Conservation (phyloP, 2,797 vertebrate species). For the Sebastes minor region DNA sequence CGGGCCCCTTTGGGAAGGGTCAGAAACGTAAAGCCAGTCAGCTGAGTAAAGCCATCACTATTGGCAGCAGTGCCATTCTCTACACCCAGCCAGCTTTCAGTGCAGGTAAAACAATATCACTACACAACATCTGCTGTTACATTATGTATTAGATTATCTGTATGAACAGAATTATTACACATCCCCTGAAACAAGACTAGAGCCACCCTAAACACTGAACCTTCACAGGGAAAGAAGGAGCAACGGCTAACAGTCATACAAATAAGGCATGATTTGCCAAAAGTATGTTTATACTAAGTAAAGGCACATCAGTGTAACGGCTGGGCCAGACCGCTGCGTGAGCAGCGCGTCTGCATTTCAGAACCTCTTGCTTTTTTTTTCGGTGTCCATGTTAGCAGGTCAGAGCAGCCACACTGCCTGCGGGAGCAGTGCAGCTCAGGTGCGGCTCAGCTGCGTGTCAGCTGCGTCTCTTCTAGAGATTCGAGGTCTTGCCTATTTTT, state of each 20-base stretch:
- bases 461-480: too few species aligned
- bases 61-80: constrained; percentile 93
- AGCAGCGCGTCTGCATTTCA: too few species aligned
- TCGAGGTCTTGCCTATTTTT: too few species aligned
- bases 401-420: too few species aligned
- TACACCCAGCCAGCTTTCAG: constrained; percentile 87
- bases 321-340: too few species aligned
- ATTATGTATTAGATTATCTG: background rate
- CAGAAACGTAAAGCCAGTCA: constrained; percentile 89
- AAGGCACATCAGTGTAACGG: background rate
- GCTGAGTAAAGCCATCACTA: constrained; percentile 87
- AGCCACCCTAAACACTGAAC: background rate
- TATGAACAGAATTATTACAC: background rate
- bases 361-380: too few species aligned
- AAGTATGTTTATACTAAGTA: background rate
- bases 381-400: too few species aligned
- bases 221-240: background rate
- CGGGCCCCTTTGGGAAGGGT: constrained; percentile 77
- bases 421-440: too few species aligned
- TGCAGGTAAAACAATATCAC: constrained; percentile 71
- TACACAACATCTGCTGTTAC: background rate
- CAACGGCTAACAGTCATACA: background rate
- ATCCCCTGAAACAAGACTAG: background rate
- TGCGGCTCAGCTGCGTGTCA: too few species aligned
- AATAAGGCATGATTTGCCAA: background rate